Conservation (phyloP, 2,797 vertebrate genomes). For the Ctenochaetus hawaiiensis region DNA sequence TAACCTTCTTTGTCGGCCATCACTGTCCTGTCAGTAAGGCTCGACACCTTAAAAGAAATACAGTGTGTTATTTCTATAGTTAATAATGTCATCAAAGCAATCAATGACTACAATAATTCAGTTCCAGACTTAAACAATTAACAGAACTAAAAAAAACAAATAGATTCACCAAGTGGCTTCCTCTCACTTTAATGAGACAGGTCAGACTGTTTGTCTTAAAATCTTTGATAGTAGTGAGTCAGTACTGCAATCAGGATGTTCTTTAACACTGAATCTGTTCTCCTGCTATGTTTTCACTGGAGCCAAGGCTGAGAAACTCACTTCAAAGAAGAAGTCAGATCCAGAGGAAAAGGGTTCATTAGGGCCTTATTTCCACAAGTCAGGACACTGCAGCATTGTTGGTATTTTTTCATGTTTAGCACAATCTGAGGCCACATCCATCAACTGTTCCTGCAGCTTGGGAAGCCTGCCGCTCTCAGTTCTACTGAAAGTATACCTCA, state of each 20-base stretch:
- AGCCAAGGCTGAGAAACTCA: constrained; percentile 14
- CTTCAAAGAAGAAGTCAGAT: constrained; percentile 19
- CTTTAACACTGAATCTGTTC: constrained; percentile 2
- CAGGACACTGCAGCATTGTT: constrained; percentile 20
- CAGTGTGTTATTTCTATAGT: neutral
- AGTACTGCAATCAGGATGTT: constrained; percentile 14
- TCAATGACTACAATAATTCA: neutral
- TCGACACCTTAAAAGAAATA: constrained; percentile 4
- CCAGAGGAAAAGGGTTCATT: constrained; percentile 32
- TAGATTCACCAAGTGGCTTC: neutral
- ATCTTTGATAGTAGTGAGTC: neutral
- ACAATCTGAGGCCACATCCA: constrained; percentile 48
- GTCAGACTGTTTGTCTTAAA: constrained; percentile 4
- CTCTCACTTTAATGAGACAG: constrained; percentile 14
- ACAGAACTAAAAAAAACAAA: neutral
- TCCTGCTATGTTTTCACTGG: constrained; percentile 13
- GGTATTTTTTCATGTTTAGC: constrained; percentile 44
- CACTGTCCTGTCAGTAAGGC: neutral
- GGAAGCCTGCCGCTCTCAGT: constrained; percentile 35
- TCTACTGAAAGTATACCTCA: constrained; percentile 23
- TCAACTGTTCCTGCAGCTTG: constrained; percentile 44
- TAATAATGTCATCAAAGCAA: neutral
- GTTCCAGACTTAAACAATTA: constrained; percentile 7
- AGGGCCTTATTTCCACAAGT: constrained; percentile 26
- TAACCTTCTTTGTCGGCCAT: neutral